A percentile compares a stretch with the other conserved stretches of the same genome.
Evolutionary conservation across 2,888 invertebrate genomes (phyloP).

Genomic region (Halocaridina rubra): DNA sequence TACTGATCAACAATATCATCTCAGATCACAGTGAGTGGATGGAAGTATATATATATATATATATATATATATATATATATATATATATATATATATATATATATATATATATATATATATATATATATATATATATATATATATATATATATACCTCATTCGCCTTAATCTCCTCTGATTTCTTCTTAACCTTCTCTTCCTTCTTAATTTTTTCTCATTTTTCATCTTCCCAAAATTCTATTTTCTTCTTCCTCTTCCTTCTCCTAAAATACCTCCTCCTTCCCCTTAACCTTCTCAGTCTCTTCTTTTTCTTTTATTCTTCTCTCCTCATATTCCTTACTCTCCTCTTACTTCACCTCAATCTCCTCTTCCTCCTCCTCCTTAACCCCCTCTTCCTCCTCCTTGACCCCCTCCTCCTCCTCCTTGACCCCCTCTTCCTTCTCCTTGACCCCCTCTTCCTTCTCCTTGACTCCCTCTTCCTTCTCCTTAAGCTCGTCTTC

Average conservation of each 20-base stretch:
- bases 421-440: not conserved
- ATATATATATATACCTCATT: too few relatives aligned
- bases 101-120: not conserved
- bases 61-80: not conserved
- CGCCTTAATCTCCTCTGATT: not conserved
- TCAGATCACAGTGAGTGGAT: not conserved
- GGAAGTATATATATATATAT: not conserved
- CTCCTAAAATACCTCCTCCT: too few relatives aligned
- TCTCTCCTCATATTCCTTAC: not conserved
- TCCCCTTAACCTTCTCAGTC: not conserved
- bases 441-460: not conserved
- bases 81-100: not conserved
- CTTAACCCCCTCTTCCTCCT: not conserved
- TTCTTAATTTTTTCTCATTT: not conserved
- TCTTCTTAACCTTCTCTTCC: not conserved
- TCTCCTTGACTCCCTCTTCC: not conserved
- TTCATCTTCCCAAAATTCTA: too few relatives aligned
- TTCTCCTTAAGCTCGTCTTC: not conserved
- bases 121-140: not conserved
- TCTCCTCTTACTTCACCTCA: not conserved
- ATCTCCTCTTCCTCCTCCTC: not conserved
- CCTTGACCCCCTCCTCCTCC: not conserved
- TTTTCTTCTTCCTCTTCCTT: not conserved
- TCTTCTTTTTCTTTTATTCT: not conserved
- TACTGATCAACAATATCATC: too few relatives aligned